Evolutionary conservation across 2,797 vertebrate genomes (phyloP).

Genomic region (Syndactyla subalaris): DNA sequence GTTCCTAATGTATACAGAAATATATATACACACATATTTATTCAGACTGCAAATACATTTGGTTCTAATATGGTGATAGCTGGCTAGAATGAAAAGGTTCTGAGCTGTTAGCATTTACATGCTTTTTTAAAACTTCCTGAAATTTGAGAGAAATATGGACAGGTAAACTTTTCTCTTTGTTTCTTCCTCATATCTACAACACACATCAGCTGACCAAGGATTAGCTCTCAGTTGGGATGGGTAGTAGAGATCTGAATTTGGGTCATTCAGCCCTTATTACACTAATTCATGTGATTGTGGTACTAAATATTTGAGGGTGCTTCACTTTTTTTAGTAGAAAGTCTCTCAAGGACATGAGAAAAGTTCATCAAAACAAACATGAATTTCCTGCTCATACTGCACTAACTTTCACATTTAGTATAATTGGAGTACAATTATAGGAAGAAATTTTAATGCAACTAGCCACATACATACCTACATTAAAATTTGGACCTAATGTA

Average conservation of each 20-base stretch:
- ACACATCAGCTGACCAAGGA: neutral
- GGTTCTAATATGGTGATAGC: neutral
- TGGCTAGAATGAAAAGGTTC: neutral
- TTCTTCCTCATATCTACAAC: neutral
- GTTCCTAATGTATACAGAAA: neutral
- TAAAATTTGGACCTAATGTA: neutral
- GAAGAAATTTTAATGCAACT: neutral
- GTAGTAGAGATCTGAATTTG: neutral
- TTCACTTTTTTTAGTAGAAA: neutral
- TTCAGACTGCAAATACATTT: neutral
- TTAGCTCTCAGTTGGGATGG: rapidly evolving
- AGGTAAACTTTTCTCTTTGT: neutral
- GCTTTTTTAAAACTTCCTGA: neutral
- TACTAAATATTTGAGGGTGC: neutral
- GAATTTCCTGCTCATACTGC: neutral
- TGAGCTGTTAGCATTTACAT: neutral
- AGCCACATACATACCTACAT: too few relatives aligned
- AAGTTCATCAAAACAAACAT: neutral
- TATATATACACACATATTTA: neutral
- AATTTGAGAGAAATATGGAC: neutral
- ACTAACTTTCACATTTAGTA: neutral
- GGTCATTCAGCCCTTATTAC: neutral
- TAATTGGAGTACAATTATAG: neutral
- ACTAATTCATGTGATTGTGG: neutral
- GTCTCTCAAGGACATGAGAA: neutral